Evolutionary conservation across 2,113 vertebrate genomes (phyloP), one percentile per base, ranked within the genome.

Genomic region (Channa argus): DNA sequence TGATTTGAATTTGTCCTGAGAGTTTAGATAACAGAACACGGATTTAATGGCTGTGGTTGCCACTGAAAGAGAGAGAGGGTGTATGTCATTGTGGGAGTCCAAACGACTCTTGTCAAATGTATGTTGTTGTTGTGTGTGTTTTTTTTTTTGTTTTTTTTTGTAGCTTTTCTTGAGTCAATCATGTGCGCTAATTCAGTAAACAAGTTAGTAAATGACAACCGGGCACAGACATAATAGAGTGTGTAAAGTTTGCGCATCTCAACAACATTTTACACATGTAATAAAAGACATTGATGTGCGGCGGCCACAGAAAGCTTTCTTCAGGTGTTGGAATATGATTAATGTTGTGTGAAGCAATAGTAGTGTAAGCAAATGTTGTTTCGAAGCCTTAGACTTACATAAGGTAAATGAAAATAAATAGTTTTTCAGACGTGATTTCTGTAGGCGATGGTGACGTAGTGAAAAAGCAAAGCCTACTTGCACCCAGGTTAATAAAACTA

Each of bases 371-470:
- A 61, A 45, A 12, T 15, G 1, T 34, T 6, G 15, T 77, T 9
- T 43, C 0, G n/a, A 38, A 60, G 2, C 0, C 5, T 53, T 36
- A 49, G 0, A 68, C 10, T 15, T 5, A 0, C 39, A 53, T 38
- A 36, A 47, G 79, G 36, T 58, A 39, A 14, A 37, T 72, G 34
- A 74, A 24, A 74, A 69, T 58, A 4, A 47, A 71, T 61, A 60
- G 36, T 64, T 86, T 81, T 72, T 43, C 60, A 77, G 47, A 72
- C 51, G 69, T 64, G 1, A 65, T 76, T 82, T 87, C 61, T 85
- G 39, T 43, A 67, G 72, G 51, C 46, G 84, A 61, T 38, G 44
- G 84, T 91, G 88, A 92, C 91, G 88, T 90, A 89, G 82, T 58
- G 71, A 66, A 78, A 24, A 87, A 75, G 72, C 80, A 72, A 89